Percentiles rank a stretch among this genome's conserved stretches.
Evolutionary conservation across 2,888 invertebrate species (phyloP).

Genomic region (Spodoptera littoralis): DNA sequence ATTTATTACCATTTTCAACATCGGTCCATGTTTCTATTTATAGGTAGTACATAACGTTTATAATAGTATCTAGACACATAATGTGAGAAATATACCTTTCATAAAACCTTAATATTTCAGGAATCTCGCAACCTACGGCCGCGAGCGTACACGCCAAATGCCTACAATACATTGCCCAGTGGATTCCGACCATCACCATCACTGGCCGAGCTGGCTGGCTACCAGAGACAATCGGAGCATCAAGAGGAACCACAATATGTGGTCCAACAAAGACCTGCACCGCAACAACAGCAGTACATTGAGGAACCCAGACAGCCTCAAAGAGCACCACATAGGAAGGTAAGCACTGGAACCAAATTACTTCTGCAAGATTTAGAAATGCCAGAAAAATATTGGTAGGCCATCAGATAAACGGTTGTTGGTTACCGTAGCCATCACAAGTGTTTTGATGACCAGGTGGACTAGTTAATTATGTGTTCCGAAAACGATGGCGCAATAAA

Average conservation of each 20-base stretch:
- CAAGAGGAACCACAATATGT: constrained; percentile 71
- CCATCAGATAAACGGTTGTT: too few species aligned
- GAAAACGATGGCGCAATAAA: too few species aligned
- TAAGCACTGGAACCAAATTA: constrained; percentile 38
- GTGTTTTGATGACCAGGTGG: too few species aligned
- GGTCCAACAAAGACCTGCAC: constrained; percentile 65
- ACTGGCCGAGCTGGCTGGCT: constrained; percentile 84
- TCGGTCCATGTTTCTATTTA: too few species aligned
- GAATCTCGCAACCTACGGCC: constrained; percentile 85
- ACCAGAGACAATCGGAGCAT: constrained; percentile 72
- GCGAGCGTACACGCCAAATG: constrained; percentile 80
- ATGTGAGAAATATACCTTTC: too few species aligned
- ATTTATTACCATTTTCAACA: too few species aligned
- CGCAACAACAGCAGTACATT: constrained; percentile 71
- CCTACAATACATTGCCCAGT: constrained; percentile 79
- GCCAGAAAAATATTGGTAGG: too few species aligned
- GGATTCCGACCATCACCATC: constrained; percentile 84
- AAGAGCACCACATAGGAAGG: constrained; percentile 77
- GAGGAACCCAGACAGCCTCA: constrained; percentile 91
- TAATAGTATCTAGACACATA: too few species aligned
- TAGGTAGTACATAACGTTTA: too few species aligned
- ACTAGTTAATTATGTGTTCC: too few species aligned
- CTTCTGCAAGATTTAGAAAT: neutral
- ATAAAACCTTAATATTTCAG: constrained; percentile 60
- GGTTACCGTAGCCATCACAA: too few species aligned